phyloP scores from a whole-genome alignment of 1,140 invertebrate genomes.

The Macrocentrus cingulum region DNA sequence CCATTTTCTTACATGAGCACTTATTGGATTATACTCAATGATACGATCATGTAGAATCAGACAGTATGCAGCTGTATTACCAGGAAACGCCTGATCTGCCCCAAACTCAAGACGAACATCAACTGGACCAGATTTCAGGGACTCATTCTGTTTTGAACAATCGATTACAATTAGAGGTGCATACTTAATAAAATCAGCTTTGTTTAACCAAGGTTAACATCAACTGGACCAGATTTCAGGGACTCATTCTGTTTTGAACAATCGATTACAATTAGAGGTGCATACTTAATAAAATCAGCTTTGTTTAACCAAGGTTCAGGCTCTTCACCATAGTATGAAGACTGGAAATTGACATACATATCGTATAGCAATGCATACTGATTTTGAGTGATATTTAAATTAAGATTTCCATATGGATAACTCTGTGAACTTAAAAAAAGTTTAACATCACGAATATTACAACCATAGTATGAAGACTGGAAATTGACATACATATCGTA shows the following conservation, averaged over 20 bases:
- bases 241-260: not conserved
- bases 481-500: conserved; percentile 26
- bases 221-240: not conserved
- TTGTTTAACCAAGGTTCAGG: not conserved
- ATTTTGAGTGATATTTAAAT: too few relatives aligned
- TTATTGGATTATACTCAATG: not conserved
- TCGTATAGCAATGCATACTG: too few relatives aligned
- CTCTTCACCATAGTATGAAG: conserved; percentile 17
- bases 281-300: not conserved
- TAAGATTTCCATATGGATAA: too few relatives aligned
- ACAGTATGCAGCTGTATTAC: not conserved
- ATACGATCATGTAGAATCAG: not conserved
- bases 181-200: too few relatives aligned
- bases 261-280: not conserved
- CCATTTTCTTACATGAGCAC: too few relatives aligned
- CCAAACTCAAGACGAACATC: conserved; percentile 1
- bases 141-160: too few relatives aligned
- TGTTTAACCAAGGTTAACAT: too few relatives aligned
- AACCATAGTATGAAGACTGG: conserved; percentile 19
- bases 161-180: too few relatives aligned
- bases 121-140: too few relatives aligned
- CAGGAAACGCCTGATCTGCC: not conserved
- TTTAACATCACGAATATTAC: too few relatives aligned
- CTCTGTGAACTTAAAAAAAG: too few relatives aligned
- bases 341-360: too few relatives aligned